Base-by-base conservation (phyloP, 2,888 invertebrate species). In the Ceratothoa steindachneri region DNA sequence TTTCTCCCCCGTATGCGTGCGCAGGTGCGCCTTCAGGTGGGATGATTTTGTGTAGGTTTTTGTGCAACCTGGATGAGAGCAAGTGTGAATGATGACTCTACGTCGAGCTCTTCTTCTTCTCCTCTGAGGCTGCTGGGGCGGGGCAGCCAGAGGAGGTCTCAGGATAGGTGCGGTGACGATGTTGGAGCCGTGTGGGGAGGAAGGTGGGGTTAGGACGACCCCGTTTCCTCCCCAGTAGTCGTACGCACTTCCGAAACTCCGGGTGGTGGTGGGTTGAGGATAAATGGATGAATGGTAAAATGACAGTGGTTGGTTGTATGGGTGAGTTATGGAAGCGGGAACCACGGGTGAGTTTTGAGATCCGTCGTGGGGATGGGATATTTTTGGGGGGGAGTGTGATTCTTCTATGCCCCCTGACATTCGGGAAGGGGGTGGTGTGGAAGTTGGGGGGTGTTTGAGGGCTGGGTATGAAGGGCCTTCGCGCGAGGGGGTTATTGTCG, bases 21-120 rank as follows among this genome's bases (percentile, higher is more conserved):
- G 82, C 51, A 87, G 84, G 81, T 88, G 88, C n/a, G 88, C 88
- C 84, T 88, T 95, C 73, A 89, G 84, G 82, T 89, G 88, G 3
- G 88, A 88, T 70, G 87, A 87, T 82, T 89, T 89, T 51, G 88
- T 88, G 84, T 89, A 89, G 30, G 87, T 87, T 82, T 88, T 88
- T 73, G 82, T 84, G 82, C 87, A 87, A n/a, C 86, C 86, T 0
- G 85, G 85, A 80, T 87, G 85, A n/a, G n/a, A n/a, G 76, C 84
- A 84, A 3, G 83, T 83, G 81, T 84, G 84, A n/a, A 84, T 84
- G 28, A 86, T 86, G 80, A 86, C 85, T 52, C 85, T 84, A 74
- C 86, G 83, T 12, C 76, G 67, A n/a, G 41, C 55, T 12, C 71
- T 67, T n/a, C 73, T 19, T 52, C 71, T 30, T 51, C 71, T 71